These are phyloP conservation scores for Bucco capensis DNA, from an alignment of 2,113 vertebrate genomes.

Conservation along the genomic window DNA sequence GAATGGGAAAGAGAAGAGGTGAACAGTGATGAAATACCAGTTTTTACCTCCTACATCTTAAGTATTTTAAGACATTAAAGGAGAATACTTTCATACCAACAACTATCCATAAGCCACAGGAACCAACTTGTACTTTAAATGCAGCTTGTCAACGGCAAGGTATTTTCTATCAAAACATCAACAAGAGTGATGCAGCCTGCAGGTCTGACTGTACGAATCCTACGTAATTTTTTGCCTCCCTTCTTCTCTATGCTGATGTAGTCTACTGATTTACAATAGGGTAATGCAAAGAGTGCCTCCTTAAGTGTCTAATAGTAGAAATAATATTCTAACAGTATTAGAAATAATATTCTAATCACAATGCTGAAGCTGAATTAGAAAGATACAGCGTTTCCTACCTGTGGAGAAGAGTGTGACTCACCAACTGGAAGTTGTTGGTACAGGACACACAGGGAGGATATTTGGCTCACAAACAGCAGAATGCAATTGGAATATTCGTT, in stretches of 20 bases:
- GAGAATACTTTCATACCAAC: neutral
- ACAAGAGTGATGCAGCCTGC: neutral
- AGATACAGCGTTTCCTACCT: neutral
- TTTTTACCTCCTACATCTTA: neutral
- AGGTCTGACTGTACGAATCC: neutral
- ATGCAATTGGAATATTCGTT: neutral
- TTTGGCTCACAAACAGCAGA: neutral
- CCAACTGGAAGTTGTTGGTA: fast-evolving
- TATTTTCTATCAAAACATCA: conserved; percentile 29
- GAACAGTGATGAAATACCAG: neutral
- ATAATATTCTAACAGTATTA: neutral
- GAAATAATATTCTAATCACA: neutral
- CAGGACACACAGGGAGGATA: neutral
- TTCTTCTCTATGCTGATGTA: neutral
- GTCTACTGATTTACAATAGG: neutral
- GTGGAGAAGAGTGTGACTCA: neutral
- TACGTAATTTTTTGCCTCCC: neutral
- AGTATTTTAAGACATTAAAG: neutral
- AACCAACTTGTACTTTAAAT: neutral
- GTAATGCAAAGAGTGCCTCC: neutral
- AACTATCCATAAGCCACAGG: neutral
- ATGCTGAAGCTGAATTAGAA: neutral
- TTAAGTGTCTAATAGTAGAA: neutral
- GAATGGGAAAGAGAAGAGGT: neutral
- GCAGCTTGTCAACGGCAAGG: neutral